Conservation (phyloP, 2,888 invertebrate genomes). For the Campoplex nolae region DNA sequence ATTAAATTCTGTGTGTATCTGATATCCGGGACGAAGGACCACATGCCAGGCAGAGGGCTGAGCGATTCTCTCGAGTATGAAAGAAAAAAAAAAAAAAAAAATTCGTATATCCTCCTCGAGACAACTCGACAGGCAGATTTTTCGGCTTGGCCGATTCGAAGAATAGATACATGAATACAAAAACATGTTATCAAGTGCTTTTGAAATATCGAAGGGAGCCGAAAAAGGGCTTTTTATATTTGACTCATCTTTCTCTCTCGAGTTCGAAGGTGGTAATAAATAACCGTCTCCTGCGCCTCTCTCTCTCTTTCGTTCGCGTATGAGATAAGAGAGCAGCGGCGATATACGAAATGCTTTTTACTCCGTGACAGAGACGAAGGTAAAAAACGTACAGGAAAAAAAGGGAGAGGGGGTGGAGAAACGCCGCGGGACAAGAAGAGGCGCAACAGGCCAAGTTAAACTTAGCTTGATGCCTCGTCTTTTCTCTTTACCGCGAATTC, state of each 20-base stretch:
- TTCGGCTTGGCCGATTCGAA: constrained; percentile 26
- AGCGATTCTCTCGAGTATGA: constrained; percentile 52
- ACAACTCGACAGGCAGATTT: constrained; percentile 29
- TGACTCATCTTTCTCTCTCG: constrained; percentile 48
- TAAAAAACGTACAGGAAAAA: constrained; percentile 38
- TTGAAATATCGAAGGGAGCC: constrained; percentile 29
- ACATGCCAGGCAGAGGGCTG: constrained; percentile 66
- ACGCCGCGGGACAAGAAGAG: constrained; percentile 48
- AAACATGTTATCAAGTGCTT: constrained; percentile 20
- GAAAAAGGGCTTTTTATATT: constrained; percentile 61
- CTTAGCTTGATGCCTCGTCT: constrained; percentile 67
- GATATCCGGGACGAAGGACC: constrained; percentile 45
- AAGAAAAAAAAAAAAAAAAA: not conserved
- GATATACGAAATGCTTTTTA: constrained; percentile 54
- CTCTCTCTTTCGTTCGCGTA: constrained; percentile 23
- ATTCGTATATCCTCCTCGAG: constrained; percentile 17
- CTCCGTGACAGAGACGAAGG: constrained; percentile 29
- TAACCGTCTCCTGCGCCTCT: constrained; percentile 63
- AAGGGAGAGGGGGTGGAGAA: constrained; percentile 25
- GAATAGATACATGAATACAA: constrained; percentile 20
- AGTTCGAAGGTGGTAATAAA: constrained; percentile 65
- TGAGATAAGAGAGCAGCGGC: constrained; percentile 16
- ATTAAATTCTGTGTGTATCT: not conserved
- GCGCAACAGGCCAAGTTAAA: constrained; percentile 66
- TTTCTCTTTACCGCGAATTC: constrained; percentile 65